Evolutionary conservation across 2,113 vertebrate genomes (phyloP), one percentile per base, ranked within the genome.

Genomic region (Mionectes macconnelli): DNA sequence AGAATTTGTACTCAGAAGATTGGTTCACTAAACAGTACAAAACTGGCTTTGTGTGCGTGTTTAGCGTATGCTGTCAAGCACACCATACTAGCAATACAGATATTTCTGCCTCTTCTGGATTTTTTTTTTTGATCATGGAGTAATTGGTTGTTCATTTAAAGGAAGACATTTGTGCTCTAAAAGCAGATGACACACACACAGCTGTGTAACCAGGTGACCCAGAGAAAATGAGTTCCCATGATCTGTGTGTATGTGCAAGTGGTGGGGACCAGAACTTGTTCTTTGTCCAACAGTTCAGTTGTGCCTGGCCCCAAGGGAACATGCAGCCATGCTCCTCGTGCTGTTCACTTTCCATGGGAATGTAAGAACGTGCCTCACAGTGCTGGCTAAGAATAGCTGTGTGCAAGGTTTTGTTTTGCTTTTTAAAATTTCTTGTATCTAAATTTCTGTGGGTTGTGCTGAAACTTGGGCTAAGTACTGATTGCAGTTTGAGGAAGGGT

Each of bases 151-250:
- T 70, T 85, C 16, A 13, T 87, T 87, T 95, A 66, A 87, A 88
- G 63, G 57, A 92, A 87, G 76, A 77, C 45, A 59, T 95, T 96
- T 96, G 33, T 88, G 50, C 94, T 88, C 56, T 89, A 60, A 86
- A 97, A 93, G 67, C 50, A 91, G 68, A 80, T 90, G 45, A 78
- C 53, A 77, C 20, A 35, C 37, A 62, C 5, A 2, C 30, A 91
- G 81, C 88, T 91, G 73, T 77, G 81, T 86, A 87, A 37, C 88
- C 75, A 95, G 92, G 70, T 95, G 94, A 93, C 90, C 87, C 50
- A 79, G 75, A 84, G 86, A 73, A 82, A 73, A 76, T 47, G 30
- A 68, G 27, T 97, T 97, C 90, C 86, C 90, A 90, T 96, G 95
- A 42, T 94, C 72, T 86, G 0, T 91, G 81, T 93, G 68, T 66